These are phyloP conservation scores for Mormyrus proboscirostris DNA, from an alignment of 2,797 vertebrate genomes.

Conservation along the genomic window DNA sequence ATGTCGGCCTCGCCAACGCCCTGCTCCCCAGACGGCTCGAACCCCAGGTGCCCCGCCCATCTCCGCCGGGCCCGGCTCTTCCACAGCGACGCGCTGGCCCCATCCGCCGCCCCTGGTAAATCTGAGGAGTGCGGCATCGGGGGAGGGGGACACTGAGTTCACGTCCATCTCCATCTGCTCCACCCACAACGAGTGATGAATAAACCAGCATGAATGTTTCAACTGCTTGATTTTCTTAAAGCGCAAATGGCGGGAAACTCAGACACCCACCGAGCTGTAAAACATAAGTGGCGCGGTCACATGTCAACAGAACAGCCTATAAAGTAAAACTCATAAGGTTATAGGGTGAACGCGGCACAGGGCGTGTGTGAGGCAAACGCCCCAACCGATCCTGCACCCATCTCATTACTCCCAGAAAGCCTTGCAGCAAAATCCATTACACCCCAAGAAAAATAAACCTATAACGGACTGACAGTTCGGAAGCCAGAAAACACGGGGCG, in stretches of 20 bases:
- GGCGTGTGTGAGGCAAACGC: neutral
- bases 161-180: neutral
- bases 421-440: neutral
- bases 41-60: conserved; percentile 69
- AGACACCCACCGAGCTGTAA: neutral
- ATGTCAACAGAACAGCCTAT: neutral
- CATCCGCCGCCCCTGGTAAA: conserved; percentile 83
- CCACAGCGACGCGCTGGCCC: conserved; percentile 68
- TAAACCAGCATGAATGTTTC: neutral
- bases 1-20: conserved; percentile 88
- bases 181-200: neutral
- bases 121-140: conserved; percentile 54
- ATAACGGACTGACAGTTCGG: neutral
- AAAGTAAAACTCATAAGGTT: neutral
- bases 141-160: neutral
- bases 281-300: neutral
- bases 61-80: conserved; percentile 76
- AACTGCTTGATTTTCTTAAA: neutral
- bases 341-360: neutral
- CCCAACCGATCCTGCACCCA: neutral
- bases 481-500: neutral
- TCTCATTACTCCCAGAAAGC: neutral
- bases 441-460: neutral
- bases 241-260: neutral
- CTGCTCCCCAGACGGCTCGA: conserved; percentile 81